Evolutionary conservation across 2,113 vertebrate species (phyloP).

Genomic region (Neogale vison): DNA sequence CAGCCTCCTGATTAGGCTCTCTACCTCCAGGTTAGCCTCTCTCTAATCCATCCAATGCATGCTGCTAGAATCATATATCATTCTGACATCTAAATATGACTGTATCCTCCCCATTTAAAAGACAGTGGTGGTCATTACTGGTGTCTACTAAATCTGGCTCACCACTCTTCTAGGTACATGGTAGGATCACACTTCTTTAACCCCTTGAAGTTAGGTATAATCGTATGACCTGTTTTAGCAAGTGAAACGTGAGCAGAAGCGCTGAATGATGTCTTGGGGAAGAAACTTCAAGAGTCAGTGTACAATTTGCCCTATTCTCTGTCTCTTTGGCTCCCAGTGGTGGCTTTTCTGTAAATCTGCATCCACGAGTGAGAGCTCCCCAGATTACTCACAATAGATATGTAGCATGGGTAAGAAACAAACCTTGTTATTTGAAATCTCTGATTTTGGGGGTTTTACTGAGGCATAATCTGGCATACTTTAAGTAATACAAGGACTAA

Average conservation of each 20-base stretch:
- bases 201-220: not conserved
- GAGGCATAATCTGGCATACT: not conserved
- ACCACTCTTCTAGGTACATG: not conserved
- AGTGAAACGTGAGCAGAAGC: not conserved
- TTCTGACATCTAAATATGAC: not conserved
- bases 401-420: not conserved
- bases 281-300: not conserved
- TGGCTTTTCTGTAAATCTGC: not conserved
- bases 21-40: not conserved
- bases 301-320: not conserved
- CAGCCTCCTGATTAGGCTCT: not conserved
- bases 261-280: not conserved
- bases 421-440: not conserved
- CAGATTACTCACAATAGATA: not conserved
- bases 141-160: not conserved
- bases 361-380: not conserved
- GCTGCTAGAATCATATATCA: not conserved
- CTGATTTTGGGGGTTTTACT: slow-evolving; percentile 25
- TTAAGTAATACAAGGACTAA: slow-evolving; percentile 22
- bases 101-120: not conserved
- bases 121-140: not conserved
- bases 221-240: not conserved
- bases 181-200: not conserved
- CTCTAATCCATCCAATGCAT: not conserved
- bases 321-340: not conserved